Evolutionary conservation across 2,888 invertebrate species (phyloP).

Genomic region (Amphipoea lucens): DNA sequence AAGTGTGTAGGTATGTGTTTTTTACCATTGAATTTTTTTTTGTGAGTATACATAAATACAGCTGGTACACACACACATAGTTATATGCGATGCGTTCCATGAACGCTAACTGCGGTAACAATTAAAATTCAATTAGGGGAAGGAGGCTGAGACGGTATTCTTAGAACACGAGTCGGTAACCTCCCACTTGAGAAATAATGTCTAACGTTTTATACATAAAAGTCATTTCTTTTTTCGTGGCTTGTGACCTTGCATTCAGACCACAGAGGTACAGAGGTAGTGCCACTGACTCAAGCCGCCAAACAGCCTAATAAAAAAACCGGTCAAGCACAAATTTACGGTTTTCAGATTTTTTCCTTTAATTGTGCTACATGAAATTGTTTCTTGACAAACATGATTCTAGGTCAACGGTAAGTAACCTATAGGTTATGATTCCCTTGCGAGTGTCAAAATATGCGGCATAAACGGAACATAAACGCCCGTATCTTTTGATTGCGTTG

Average conservation of each 20-base stretch:
- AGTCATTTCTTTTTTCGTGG: neutral
- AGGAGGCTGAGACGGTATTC: constrained; percentile 29
- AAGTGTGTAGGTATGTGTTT: no score
- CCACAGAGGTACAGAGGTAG: neutral
- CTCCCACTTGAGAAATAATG: constrained; percentile 6
- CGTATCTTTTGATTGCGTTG: no score
- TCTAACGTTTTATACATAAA: neutral
- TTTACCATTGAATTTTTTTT: neutral
- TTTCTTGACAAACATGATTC: no score
- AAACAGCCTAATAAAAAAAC: neutral
- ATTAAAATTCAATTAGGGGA: constrained; percentile 60
- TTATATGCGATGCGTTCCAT: constrained; percentile 31
- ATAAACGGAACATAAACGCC: no score
- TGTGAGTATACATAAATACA: neutral
- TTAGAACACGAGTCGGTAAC: constrained; percentile 19
- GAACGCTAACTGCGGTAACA: constrained; percentile 50
- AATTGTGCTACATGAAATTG: no score
- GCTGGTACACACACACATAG: neutral
- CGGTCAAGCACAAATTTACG: no score
- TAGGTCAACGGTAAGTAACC: no score
- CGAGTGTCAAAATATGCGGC: no score
- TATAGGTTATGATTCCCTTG: no score
- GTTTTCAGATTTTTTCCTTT: no score
- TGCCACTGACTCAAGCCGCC: neutral
- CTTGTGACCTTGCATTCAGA: neutral